Percentiles rank a stretch among this genome's conserved stretches.
phyloP scores from a whole-genome alignment of 2,888 invertebrate species.

The Pemphredon lugubris region DNA sequence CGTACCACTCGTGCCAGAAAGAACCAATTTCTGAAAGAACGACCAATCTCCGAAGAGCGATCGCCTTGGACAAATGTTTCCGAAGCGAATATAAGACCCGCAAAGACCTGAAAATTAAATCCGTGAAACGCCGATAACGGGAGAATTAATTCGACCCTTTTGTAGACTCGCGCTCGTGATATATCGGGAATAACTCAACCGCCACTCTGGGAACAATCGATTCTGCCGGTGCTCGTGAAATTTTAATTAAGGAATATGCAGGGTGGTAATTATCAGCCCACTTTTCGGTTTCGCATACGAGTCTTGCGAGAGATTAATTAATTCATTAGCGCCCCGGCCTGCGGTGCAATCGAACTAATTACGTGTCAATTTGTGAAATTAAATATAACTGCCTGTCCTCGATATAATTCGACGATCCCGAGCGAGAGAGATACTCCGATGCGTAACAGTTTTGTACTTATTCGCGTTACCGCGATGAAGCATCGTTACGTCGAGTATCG shows the following conservation, averaged over 20 bases:
- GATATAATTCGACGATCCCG: background rate
- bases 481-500: too few relatives aligned
- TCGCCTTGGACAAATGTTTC: conserved; percentile 22
- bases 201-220: conserved; percentile 29
- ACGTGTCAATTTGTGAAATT: conserved; percentile 4
- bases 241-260: conserved; percentile 54
- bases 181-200: conserved; percentile 6
- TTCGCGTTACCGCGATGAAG: too few relatives aligned
- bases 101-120: conserved; percentile 35
- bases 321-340: conserved; percentile 20
- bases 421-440: background rate
- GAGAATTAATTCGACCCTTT: conserved; percentile 19
- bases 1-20: conserved; percentile 7
- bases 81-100: conserved; percentile 15
- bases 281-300: conserved; percentile 22
- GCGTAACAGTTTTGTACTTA: background rate
- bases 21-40: conserved; percentile 38
- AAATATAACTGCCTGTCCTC: conserved; percentile 2
- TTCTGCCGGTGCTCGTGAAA: conserved; percentile 23
- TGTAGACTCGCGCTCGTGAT: background rate
- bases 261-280: conserved; percentile 43
- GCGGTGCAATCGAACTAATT: conserved; percentile 20
- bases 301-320: conserved; percentile 42
- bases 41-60: conserved; percentile 24
- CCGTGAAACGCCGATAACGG: conserved; percentile 1